phyloP scores from a whole-genome alignment of 2,797 vertebrate species.

The Pseudochirops corinnae region DNA sequence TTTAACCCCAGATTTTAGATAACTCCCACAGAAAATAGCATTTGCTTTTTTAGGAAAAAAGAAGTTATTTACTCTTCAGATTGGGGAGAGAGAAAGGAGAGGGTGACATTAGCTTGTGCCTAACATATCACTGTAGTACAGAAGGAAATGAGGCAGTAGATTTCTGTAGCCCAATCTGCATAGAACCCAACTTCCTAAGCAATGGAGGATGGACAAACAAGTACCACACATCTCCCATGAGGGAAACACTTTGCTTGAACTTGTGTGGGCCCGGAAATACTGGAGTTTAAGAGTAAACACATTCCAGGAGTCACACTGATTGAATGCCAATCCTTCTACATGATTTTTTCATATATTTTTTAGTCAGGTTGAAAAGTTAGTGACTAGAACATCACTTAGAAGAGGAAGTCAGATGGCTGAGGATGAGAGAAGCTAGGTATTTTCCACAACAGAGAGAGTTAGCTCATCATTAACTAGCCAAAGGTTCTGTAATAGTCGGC shows the following conservation, averaged over 20 bases:
- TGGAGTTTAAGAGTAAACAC: neutral
- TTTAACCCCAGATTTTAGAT: neutral
- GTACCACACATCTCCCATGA: neutral
- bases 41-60: neutral
- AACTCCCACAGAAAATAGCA: neutral
- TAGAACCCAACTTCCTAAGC: neutral
- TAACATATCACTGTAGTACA: neutral
- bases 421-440: neutral
- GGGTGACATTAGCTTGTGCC: neutral
- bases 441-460: neutral
- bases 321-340: accelerated
- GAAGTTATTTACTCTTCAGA: neutral
- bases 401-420: conserved; percentile 19
- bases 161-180: neutral
- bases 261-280: neutral
- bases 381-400: neutral
- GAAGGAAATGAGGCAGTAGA: neutral
- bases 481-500: neutral
- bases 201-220: conserved; percentile 1
- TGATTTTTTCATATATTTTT: neutral
- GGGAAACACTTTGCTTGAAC: neutral
- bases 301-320: neutral
- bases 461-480: conserved; percentile 3
- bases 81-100: neutral
- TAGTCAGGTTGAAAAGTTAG: neutral